Conservation (phyloP, 2,888 invertebrate genomes). For the Achlya flavicornis region DNA sequence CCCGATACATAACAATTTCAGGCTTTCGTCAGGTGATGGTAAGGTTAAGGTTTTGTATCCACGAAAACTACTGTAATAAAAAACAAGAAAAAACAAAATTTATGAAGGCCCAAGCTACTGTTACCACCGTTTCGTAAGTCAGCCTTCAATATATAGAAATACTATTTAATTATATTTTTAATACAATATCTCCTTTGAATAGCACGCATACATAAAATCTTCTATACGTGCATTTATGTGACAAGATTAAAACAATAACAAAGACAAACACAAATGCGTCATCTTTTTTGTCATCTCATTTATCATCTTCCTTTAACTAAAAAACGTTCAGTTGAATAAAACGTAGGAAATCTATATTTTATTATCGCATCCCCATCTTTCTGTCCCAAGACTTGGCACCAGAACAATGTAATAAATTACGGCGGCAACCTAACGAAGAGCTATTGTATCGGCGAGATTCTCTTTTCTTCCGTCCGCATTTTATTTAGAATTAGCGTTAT, state of each 20-base stretch:
- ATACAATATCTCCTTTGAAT: too few relatives aligned
- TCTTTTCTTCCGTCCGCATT: conserved; percentile 32
- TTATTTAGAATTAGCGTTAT: conserved; percentile 40
- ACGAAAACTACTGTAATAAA: too few relatives aligned
- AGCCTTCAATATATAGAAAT: too few relatives aligned
- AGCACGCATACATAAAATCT: too few relatives aligned
- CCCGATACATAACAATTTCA: too few relatives aligned
- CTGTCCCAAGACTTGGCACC: conserved; percentile 45
- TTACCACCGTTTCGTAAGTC: too few relatives aligned
- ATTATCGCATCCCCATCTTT: conserved; percentile 29
- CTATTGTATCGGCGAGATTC: conserved; percentile 52
- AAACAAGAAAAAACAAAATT: too few relatives aligned
- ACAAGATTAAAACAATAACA: not conserved
- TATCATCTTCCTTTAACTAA: conserved; percentile 1
- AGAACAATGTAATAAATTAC: conserved; percentile 67
- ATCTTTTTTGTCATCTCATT: conserved; percentile 12
- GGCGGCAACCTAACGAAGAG: conserved; percentile 50
- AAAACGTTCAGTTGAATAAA: conserved; percentile 4
- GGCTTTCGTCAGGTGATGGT: too few relatives aligned
- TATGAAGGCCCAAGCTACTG: too few relatives aligned
- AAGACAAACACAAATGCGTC: conserved; percentile 13
- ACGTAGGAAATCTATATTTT: conserved; percentile 7
- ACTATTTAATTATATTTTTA: too few relatives aligned
- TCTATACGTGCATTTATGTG: not conserved
- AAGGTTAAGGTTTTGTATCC: too few relatives aligned